A percentile compares a stretch with the other conserved stretches of the same genome.
Conservation (phyloP, 1,140 invertebrate genomes). For the Platyscapa corneri region DNA sequence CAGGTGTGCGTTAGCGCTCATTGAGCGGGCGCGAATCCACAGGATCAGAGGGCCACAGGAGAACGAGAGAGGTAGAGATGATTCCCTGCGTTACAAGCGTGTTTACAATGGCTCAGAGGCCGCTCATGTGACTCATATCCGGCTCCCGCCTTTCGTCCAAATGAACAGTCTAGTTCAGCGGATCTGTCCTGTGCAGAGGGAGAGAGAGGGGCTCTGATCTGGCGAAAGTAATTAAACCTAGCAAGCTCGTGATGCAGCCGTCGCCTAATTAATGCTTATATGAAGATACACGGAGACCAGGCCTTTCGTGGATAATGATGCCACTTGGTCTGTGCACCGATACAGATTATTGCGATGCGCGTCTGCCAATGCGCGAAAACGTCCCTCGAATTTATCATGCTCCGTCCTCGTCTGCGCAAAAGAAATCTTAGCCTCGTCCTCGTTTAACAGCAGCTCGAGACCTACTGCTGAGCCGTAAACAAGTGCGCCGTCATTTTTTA, state of each 20-base stretch:
- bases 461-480: no score
- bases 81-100: conserved; percentile 69
- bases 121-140: conserved; percentile 66
- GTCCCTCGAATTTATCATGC: no score
- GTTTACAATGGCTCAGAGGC: conserved; percentile 71
- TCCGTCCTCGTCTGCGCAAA: no score
- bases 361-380: neutral
- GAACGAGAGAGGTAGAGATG: conserved; percentile 52
- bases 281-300: neutral
- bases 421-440: no score
- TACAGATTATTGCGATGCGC: neutral
- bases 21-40: neutral
- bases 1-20: conserved; percentile 43
- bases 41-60: neutral
- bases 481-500: no score
- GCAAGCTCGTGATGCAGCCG: conserved; percentile 61
- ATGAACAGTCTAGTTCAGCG: neutral
- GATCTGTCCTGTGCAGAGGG: neutral
- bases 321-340: neutral
- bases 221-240: conserved; percentile 73
- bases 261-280: conserved; percentile 67
- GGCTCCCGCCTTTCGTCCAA: conserved; percentile 38
- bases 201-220: conserved; percentile 59
- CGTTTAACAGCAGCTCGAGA: no score
- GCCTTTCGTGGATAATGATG: neutral